Percentiles rank a stretch among this genome's conserved stretches.
These are phyloP conservation scores for Tuberolachnus salignus DNA, from an alignment of 2,888 invertebrate genomes.

Conservation along the genomic window DNA sequence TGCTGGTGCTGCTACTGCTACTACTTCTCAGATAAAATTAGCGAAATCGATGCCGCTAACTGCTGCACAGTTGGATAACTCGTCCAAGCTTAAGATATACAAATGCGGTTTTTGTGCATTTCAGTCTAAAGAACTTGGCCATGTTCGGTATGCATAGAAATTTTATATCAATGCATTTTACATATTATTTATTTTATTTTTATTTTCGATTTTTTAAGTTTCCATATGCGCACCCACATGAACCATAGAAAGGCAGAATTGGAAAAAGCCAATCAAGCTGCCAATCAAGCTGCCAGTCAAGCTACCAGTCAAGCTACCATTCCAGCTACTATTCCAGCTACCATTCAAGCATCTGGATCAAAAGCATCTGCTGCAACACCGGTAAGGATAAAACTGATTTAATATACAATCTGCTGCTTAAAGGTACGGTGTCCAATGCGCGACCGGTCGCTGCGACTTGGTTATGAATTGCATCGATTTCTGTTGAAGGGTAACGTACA, in stretches of 20 bases:
- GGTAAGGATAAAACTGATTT: too few relatives aligned
- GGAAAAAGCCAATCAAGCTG: slow-evolving; percentile 47
- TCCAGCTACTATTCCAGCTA: too few relatives aligned
- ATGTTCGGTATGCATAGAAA: slow-evolving; percentile 45
- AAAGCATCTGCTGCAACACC: too few relatives aligned
- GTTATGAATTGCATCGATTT: too few relatives aligned
- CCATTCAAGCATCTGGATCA: too few relatives aligned
- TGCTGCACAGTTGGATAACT: neutral
- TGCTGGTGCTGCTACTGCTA: too few relatives aligned
- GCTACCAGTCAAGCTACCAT: too few relatives aligned
- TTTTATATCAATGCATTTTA: neutral
- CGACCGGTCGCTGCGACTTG: too few relatives aligned
- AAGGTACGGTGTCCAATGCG: too few relatives aligned
- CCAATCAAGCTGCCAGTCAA: too few relatives aligned
- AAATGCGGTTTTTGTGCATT: slow-evolving; percentile 58
- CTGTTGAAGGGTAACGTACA: too few relatives aligned
- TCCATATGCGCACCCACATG: slow-evolving; percentile 57
- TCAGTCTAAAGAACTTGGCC: slow-evolving; percentile 58
- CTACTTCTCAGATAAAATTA: slow-evolving; percentile 34
- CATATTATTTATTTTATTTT: neutral
- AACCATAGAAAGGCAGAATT: slow-evolving; percentile 49
- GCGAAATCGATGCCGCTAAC: slow-evolving; percentile 29
- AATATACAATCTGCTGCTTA: too few relatives aligned
- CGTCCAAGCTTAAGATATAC: slow-evolving; percentile 58
- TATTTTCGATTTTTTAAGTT: slow-evolving; percentile 28